These are phyloP conservation scores for Anarhynchus alexandrinus DNA, from an alignment of 2,113 vertebrate genomes.

Conservation along the genomic window DNA sequence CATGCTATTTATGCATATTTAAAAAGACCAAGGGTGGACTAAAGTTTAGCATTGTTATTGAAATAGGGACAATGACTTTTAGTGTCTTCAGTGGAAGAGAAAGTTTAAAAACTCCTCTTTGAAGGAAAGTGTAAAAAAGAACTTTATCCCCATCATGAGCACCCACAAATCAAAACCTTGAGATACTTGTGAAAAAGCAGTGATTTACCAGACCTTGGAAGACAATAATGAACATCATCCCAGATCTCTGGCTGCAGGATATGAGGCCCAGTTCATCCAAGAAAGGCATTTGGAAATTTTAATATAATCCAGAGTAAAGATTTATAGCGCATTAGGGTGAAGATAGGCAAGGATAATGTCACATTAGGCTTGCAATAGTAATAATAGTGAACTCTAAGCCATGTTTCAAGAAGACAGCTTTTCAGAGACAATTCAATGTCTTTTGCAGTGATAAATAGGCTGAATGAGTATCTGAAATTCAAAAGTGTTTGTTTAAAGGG, in stretches of 20 bases:
- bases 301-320: constrained; percentile 58
- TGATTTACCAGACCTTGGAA: constrained; percentile 56
- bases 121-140: neutral
- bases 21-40: neutral
- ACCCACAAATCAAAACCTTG: constrained; percentile 42
- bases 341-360: constrained; percentile 66
- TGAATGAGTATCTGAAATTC: neutral
- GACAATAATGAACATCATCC: constrained; percentile 47
- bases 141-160: neutral
- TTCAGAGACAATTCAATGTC: neutral
- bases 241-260: constrained; percentile 41
- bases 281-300: constrained; percentile 69
- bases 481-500: constrained; percentile 4
- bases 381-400: neutral
- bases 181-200: constrained; percentile 22
- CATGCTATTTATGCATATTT: neutral
- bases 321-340: constrained; percentile 60
- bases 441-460: neutral
- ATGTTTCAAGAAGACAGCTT: neutral
- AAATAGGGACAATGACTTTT: neutral
- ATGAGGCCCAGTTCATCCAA: constrained; percentile 43
- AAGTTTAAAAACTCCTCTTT: neutral
- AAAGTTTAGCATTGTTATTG: neutral
- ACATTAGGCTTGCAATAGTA: constrained; percentile 41
- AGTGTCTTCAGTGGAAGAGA: neutral